phyloP scores from a whole-genome alignment of 2,888 invertebrate species.

The Athripsodes cinereus region DNA sequence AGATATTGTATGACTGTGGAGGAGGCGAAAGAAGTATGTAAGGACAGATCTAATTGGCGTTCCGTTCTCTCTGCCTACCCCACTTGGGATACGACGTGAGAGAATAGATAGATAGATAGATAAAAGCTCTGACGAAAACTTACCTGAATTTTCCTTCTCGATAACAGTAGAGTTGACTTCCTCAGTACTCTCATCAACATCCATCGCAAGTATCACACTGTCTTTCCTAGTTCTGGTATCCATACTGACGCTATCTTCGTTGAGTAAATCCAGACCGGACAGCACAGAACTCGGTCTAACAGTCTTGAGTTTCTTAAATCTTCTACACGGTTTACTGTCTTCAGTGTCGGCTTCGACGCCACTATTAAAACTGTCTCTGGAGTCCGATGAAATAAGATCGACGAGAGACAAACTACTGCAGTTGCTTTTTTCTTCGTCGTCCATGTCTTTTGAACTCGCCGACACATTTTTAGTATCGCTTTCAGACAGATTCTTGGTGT shows the following conservation, averaged over 20 bases:
- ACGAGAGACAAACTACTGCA: conserved; percentile 14
- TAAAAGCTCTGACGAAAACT: too few relatives aligned
- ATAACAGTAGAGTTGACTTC: neutral
- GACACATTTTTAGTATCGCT: neutral
- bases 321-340: neutral
- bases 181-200: neutral
- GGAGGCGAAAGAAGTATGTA: too few relatives aligned
- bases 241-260: neutral
- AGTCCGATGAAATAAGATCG: conserved; percentile 17
- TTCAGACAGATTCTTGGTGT: neutral
- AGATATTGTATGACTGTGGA: too few relatives aligned
- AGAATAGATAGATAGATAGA: too few relatives aligned
- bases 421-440: neutral
- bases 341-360: conserved; percentile 2
- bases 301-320: conserved; percentile 9
- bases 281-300: conserved; percentile 16
- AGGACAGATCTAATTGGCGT: too few relatives aligned
- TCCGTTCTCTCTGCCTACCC: too few relatives aligned
- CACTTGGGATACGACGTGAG: too few relatives aligned
- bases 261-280: conserved; percentile 14
- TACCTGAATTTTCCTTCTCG: neutral
- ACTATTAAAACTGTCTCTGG: conserved; percentile 12
- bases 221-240: neutral
- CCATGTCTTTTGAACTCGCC: neutral
- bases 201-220: neutral